Conservation (phyloP, 2,113 vertebrate genomes). For the Scomber scombrus region DNA sequence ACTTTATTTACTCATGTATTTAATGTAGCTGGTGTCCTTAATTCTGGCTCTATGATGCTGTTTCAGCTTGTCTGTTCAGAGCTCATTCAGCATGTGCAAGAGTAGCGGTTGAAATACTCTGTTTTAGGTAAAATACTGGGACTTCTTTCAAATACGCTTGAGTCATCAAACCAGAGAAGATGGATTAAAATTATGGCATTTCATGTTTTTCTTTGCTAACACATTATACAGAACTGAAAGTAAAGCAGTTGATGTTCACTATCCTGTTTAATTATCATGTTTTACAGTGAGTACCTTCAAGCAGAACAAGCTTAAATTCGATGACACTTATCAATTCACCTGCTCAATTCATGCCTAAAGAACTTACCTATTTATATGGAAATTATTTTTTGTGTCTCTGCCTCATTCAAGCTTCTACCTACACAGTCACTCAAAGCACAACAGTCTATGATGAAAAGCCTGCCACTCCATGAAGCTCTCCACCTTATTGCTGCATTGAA, state of each 20-base stretch:
- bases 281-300: background rate
- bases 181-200: background rate
- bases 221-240: background rate
- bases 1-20: background rate
- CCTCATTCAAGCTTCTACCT: background rate
- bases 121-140: background rate
- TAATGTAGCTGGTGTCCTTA: background rate
- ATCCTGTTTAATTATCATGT: constrained; percentile 5
- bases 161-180: background rate
- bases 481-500: background rate
- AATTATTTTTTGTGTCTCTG: constrained; percentile 15
- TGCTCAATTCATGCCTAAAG: constrained; percentile 34
- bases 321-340: constrained; percentile 25
- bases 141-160: background rate
- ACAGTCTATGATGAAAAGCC: constrained; percentile 11
- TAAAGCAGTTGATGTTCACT: background rate
- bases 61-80: too few species aligned
- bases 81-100: background rate
- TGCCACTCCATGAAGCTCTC: background rate
- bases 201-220: background rate
- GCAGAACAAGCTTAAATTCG: constrained; percentile 10
- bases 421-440: background rate
- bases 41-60: background rate
- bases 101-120: background rate
- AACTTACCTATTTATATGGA: constrained; percentile 51